Evolutionary conservation across 2,888 invertebrate genomes (phyloP), one percentile per base, ranked within the genome.

Genomic region (Melieria picta): DNA sequence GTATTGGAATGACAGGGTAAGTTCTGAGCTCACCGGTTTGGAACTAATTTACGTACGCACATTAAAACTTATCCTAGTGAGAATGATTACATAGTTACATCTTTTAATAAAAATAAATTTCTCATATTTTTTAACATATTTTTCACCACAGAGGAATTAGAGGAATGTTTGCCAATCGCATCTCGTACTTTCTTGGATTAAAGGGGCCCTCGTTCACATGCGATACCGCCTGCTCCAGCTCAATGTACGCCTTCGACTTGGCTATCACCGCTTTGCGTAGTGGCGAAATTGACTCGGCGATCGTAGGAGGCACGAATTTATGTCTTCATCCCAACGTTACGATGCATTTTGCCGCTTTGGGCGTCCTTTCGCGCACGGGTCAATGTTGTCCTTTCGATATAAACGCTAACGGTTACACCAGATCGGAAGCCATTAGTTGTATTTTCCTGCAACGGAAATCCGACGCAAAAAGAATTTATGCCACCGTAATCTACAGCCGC

Each of bases 161-260:
- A 74, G 94, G 96, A 4, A 96, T 97, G 95, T 90, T 97, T 82
- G 93, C 97, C 11, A 96, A 97, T 87, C 91, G 97, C 68, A 90
- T 98, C 75, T 96, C 96, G 2, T 97, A 94, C 85, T 92, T 92
- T 87, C 89, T 98, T 74, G 96, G 96, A 45, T 89, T 95, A 16
- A 93, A 92, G 79, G 96, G 97, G 0, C 97, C 97, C 0, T 96
- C 96, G 5, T 94, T 92, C 87, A 90, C 93, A 1, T 89, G 95
- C 7, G 98, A 98, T 87, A 95, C 97, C 0, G 98, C 98, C 0
- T 98, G 98, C 84, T 96, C 96, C n/a, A 97, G 97, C 69, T 94
- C 96, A 11, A 89, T 96, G 76, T 91, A 94, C 78, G 97, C 97
- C 0, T 77, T 98, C 69, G 94, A 97, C 79, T 91, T 93, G 74